Percentiles rank a stretch among this genome's conserved stretches.
phyloP scores from a whole-genome alignment of 2,888 invertebrate genomes.

The Lamproptera curius region DNA sequence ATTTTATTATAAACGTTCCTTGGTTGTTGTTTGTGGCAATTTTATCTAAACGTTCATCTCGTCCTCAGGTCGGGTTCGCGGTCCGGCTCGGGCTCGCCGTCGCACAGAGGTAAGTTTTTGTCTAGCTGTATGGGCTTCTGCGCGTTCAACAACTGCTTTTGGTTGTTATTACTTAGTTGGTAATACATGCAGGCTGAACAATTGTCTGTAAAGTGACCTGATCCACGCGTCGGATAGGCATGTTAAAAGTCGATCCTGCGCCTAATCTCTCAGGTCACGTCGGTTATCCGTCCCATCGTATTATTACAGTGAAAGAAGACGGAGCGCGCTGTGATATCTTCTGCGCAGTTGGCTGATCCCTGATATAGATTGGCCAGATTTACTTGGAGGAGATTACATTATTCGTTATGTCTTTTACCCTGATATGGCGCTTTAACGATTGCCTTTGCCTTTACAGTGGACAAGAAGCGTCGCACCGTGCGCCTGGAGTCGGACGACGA shows the following conservation, averaged over 20 bases:
- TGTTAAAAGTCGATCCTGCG: too few species aligned
- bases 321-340: not conserved
- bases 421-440: not conserved
- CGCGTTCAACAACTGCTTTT: too few species aligned
- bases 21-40: too few species aligned
- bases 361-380: not conserved
- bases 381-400: not conserved
- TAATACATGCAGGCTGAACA: too few species aligned
- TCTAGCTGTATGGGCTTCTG: too few species aligned
- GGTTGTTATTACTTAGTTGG: too few species aligned
- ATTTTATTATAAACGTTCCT: not conserved
- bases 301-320: too few species aligned
- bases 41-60: too few species aligned
- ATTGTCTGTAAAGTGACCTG: not conserved
- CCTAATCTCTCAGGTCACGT: too few species aligned
- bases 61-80: slow-evolving; percentile 42
- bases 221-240: too few species aligned
- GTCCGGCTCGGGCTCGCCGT: slow-evolving; percentile 43
- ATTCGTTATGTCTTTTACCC: not conserved
- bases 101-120: slow-evolving; percentile 38
- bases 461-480: slow-evolving; percentile 67
- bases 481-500: slow-evolving; percentile 79
- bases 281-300: too few species aligned
- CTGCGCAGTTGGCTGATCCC: too few species aligned
- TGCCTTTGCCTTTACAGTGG: slow-evolving; percentile 25